Percentiles rank a stretch among this genome's conserved stretches.
Evolutionary conservation across 23 tunicate species (phyloP).

Genomic region (Styela plicata): DNA sequence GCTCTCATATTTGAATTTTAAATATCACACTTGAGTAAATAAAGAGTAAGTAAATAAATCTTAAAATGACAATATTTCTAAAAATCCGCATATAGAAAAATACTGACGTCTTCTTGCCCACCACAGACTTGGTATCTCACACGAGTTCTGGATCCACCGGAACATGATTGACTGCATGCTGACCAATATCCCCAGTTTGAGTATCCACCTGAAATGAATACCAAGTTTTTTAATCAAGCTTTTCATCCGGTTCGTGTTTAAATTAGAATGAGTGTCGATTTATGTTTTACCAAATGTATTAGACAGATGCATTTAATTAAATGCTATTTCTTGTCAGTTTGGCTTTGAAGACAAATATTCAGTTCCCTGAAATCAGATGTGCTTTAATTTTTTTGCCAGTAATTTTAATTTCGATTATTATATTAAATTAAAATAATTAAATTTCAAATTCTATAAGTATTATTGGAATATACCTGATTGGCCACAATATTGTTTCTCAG

Average conservation of each 20-base stretch:
- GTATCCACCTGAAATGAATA: too few relatives aligned
- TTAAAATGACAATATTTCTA: too few relatives aligned
- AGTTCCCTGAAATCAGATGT: too few relatives aligned
- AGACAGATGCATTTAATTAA: not conserved
- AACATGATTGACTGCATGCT: constrained; percentile 54
- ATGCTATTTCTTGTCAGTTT: too few relatives aligned
- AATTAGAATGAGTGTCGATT: too few relatives aligned
- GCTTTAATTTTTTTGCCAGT: not conserved
- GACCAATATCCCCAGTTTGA: constrained; percentile 56
- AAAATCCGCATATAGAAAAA: too few relatives aligned
- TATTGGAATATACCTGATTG: constrained; percentile 24
- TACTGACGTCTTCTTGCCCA: constrained; percentile 41
- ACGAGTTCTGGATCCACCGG: constrained; percentile 55
- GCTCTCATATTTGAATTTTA: too few relatives aligned
- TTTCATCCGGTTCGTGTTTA: too few relatives aligned
- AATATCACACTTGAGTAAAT: too few relatives aligned
- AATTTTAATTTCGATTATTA: not conserved
- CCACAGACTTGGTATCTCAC: constrained; percentile 46
- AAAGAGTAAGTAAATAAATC: too few relatives aligned
- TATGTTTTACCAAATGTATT: not conserved
- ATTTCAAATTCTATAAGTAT: not conserved
- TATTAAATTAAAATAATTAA: too few relatives aligned
- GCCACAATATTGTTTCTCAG: constrained; percentile 60
- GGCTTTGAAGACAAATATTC: too few relatives aligned
- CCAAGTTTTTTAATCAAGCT: not conserved